Base-by-base conservation (phyloP, 2,888 invertebrate species). In the Phlogophora meticulosa region DNA sequence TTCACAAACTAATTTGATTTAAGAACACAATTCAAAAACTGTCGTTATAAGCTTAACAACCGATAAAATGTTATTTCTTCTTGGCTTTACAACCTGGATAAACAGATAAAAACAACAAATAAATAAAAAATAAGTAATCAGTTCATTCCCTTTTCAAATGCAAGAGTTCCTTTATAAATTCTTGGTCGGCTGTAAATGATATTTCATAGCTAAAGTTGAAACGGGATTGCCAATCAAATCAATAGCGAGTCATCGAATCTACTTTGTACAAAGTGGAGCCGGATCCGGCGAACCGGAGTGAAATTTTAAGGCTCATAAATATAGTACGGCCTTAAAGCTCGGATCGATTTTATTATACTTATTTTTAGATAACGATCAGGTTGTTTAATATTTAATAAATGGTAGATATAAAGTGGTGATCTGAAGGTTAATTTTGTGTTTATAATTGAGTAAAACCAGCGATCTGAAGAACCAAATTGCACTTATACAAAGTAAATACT, bases 171-270 rank as follows among this genome's bases (percentile, higher is more conserved):
- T 68, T 67, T 48, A 60, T 58, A 75, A 59, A 74, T 59, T 63
- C 51, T 56, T 40, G 32, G 45, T 17, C 34, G 53, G 49, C 63
- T 75, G 71, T 72, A 80, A 81, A 78, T 82, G 76, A 77, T 82
- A 83, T 85, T 84, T 82, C 66, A 74, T 76, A 80, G 75, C 74
- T 60, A 73, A 73, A 80, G 73, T 76, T 77, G 76, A 72, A 82
- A 70, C 79, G 71, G 78, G 79, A 88, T 88, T 84, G 79, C 72
- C 84, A 87, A 86, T 88, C 80, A 81, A 85, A 87, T 88, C 82
- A 83, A 85, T 82, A 82, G 81, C 80, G 80, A 82, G 70, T 82
- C 80, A 83, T 81, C 74, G 81, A 84, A 84, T 85, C 73, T 81
- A 80, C 78, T 85, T 82, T 78, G 76, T 68, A 78, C 76, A 82